phyloP scores from a whole-genome alignment of 1,140 invertebrate genomes.

The Anastrepha obliqua region DNA sequence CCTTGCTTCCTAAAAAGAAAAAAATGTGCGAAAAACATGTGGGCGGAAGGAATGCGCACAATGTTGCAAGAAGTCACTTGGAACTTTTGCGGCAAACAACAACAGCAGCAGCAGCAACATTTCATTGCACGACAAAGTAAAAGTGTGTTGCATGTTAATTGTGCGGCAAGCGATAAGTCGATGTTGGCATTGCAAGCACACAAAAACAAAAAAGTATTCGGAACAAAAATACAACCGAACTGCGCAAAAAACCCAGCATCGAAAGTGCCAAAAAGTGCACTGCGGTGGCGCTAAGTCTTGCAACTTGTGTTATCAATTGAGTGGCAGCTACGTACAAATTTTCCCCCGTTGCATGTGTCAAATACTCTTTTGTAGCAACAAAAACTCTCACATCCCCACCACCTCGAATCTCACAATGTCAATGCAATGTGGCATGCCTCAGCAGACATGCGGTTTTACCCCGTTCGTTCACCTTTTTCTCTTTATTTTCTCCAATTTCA shows the following conservation, averaged over 20 bases:
- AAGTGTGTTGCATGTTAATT: slow-evolving; percentile 42
- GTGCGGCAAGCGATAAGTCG: slow-evolving; percentile 40
- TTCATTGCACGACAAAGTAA: background rate
- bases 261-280: slow-evolving; percentile 43
- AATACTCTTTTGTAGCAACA: slow-evolving; percentile 19
- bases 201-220: background rate
- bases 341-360: slow-evolving; percentile 30
- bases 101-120: background rate
- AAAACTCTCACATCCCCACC: background rate
- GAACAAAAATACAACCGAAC: background rate
- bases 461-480: background rate
- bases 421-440: slow-evolving; percentile 45
- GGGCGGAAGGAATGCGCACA: background rate
- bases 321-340: slow-evolving; percentile 44
- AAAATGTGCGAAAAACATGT: too few relatives aligned
- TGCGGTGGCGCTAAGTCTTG: slow-evolving; percentile 29
- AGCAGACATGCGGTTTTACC: slow-evolving; percentile 14
- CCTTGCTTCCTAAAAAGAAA: too few relatives aligned
- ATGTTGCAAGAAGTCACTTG: background rate
- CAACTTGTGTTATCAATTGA: slow-evolving; percentile 47
- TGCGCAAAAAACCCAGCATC: background rate
- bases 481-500: background rate
- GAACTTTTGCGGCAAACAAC: background rate
- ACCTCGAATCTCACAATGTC: slow-evolving; percentile 9
- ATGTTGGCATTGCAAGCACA: background rate